A percentile compares a stretch with the other conserved stretches of the same genome.
These are phyloP conservation scores for Vidua macroura DNA, from an alignment of 2,113 vertebrate genomes.

Conservation along the genomic window DNA sequence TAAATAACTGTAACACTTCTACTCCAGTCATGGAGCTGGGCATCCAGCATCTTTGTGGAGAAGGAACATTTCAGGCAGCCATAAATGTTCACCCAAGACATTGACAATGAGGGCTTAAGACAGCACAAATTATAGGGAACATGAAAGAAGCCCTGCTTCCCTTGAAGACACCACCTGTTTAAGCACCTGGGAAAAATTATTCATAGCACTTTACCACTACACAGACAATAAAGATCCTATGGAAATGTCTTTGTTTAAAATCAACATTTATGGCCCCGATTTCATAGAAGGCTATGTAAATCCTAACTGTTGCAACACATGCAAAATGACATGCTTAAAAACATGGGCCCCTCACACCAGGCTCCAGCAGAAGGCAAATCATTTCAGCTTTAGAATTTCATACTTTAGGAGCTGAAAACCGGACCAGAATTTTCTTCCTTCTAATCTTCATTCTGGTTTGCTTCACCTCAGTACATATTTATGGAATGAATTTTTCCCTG, in stretches of 20 bases:
- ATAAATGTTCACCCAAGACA: constrained; percentile 37
- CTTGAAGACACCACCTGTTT: constrained; percentile 53
- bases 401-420: not conserved
- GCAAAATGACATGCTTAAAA: not conserved
- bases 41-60: constrained; percentile 49
- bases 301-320: constrained; percentile 1
- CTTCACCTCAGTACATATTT: not conserved
- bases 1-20: constrained; percentile 63
- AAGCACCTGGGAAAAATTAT: constrained; percentile 54
- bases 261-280: constrained; percentile 7
- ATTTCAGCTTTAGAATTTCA: not conserved
- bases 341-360: not conserved
- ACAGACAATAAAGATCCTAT: constrained; percentile 25
- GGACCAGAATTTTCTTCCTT: not conserved
- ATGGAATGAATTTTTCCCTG: not conserved
- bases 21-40: constrained; percentile 6
- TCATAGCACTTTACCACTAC: constrained; percentile 39
- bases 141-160: constrained; percentile 54
- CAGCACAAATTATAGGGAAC: constrained; percentile 58
- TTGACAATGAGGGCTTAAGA: constrained; percentile 64
- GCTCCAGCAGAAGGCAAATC: not conserved
- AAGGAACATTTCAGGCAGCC: constrained; percentile 34
- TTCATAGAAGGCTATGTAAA: not conserved
- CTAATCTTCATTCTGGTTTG: not conserved
- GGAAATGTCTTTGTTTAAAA: constrained; percentile 59